phyloP scores from a whole-genome alignment of 2,797 vertebrate genomes.

The Eulemur coronatus region DNA sequence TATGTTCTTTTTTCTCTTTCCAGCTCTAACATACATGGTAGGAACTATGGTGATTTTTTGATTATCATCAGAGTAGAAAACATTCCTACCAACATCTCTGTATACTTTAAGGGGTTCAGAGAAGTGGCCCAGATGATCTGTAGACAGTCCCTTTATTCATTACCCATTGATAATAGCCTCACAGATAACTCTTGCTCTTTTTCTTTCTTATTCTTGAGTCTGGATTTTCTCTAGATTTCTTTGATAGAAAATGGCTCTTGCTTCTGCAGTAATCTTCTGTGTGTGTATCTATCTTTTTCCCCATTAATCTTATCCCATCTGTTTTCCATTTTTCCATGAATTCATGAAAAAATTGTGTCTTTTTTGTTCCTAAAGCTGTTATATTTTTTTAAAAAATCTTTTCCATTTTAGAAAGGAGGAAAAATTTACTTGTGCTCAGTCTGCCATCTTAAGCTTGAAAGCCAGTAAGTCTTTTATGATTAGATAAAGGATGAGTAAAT shows the following conservation, averaged over 20 bases:
- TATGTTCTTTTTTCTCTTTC: neutral
- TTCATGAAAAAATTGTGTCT: neutral
- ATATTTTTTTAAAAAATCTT: neutral
- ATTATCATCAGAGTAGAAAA: neutral
- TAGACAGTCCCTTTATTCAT: neutral
- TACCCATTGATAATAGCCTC: neutral
- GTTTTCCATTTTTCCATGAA: neutral
- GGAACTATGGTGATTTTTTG: neutral
- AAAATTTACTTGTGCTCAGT: neutral
- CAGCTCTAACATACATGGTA: neutral
- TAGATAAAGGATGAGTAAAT: neutral
- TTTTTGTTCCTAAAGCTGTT: neutral
- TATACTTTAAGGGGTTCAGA: neutral
- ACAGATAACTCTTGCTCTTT: neutral
- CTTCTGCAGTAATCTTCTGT: neutral
- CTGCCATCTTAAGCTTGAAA: neutral
- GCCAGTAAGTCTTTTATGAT: neutral
- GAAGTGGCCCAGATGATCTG: neutral
- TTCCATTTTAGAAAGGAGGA: neutral
- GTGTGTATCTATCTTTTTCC: neutral
- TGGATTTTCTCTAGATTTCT: neutral
- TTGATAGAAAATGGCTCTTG: neutral
- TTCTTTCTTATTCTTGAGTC: neutral
- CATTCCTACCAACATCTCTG: neutral
- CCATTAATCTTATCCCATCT: neutral